A percentile compares a stretch with the other conserved stretches of the same genome.
Evolutionary conservation across 2,888 invertebrate genomes (phyloP).

Genomic region (Fragum whitleyi): DNA sequence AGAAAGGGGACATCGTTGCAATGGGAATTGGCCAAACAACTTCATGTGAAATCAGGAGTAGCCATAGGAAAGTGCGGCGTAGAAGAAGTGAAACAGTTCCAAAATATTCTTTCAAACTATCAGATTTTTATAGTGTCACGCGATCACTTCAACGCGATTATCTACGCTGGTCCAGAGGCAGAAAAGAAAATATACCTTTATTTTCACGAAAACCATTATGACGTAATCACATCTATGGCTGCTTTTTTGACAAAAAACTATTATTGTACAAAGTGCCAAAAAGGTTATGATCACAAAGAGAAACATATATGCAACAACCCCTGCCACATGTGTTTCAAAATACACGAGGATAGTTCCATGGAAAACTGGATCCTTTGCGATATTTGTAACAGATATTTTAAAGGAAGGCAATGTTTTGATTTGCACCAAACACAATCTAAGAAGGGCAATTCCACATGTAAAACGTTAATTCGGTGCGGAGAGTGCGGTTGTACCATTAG

Average conservation of each 20-base stretch:
- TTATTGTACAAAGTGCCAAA: slow-evolving; percentile 38
- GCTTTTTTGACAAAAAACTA: slow-evolving; percentile 44
- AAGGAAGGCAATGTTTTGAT: slow-evolving; percentile 29
- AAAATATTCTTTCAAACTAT: slow-evolving; percentile 34
- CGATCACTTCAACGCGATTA: slow-evolving; percentile 48
- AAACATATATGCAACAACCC: slow-evolving; percentile 28
- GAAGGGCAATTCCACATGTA: slow-evolving; percentile 33
- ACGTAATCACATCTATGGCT: slow-evolving; percentile 53
- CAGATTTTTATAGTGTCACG: slow-evolving; percentile 47
- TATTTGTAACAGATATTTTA: slow-evolving; percentile 29
- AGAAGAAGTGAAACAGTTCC: slow-evolving; percentile 53
- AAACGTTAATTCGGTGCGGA: slow-evolving; percentile 21
- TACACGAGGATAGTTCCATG: neutral
- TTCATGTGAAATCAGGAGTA: slow-evolving; percentile 42
- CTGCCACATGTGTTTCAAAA: slow-evolving; percentile 17
- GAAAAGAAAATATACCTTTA: slow-evolving; percentile 44
- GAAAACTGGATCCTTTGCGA: slow-evolving; percentile 27
- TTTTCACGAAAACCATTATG: slow-evolving; percentile 52
- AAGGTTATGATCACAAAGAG: slow-evolving; percentile 37
- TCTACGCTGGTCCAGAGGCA: slow-evolving; percentile 48
- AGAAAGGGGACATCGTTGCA: slow-evolving; percentile 37
- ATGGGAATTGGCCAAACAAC: slow-evolving; percentile 27
- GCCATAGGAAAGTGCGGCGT: slow-evolving; percentile 45
- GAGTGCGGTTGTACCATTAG: slow-evolving; percentile 39
- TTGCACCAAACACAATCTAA: slow-evolving; percentile 16